Percentiles rank a stretch among this genome's conserved stretches.
Conservation (phyloP, 37 sponge, comb jelly and placozoan species). For the Chondrilla cf. caribensis region DNA sequence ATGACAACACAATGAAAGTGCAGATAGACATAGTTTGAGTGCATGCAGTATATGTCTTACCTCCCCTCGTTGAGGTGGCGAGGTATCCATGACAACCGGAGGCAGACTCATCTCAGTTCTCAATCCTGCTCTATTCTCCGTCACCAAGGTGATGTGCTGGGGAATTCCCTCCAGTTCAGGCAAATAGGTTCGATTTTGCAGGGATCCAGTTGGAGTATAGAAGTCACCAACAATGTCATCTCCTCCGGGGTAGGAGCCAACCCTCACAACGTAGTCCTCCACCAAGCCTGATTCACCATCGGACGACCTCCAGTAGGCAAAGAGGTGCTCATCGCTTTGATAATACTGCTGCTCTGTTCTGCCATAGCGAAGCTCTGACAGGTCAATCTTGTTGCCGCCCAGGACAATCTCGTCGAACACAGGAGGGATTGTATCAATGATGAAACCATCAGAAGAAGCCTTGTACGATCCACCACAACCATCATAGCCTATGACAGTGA, state of each 20-base stretch:
- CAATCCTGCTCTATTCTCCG: slow-evolving; percentile 50
- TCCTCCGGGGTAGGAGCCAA: slow-evolving; percentile 78
- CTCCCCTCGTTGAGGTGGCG: slow-evolving; percentile 58
- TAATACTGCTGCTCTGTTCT: slow-evolving; percentile 10
- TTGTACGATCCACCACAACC: slow-evolving; percentile 53
- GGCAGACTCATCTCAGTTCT: slow-evolving; percentile 27
- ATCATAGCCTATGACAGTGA: slow-evolving; percentile 64
- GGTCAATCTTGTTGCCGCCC: slow-evolving; percentile 39
- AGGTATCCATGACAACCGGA: slow-evolving; percentile 59
- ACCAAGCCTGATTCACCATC: slow-evolving; percentile 38
- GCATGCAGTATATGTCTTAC: too few species aligned
- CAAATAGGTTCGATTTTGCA: slow-evolving; percentile 9
- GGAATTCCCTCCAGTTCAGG: slow-evolving; percentile 40
- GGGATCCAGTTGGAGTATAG: neutral
- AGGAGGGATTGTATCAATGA: slow-evolving; percentile 67
- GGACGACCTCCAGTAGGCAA: slow-evolving; percentile 39
- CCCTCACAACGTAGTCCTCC: slow-evolving; percentile 3
- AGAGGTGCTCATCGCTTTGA: slow-evolving; percentile 27
- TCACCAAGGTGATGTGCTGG: slow-evolving; percentile 59
- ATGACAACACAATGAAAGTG: too few species aligned
- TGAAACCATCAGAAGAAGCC: slow-evolving; percentile 78
- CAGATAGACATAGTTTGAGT: too few species aligned
- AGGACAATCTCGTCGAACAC: slow-evolving; percentile 36
- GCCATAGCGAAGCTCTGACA: neutral
- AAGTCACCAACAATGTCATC: slow-evolving; percentile 30